Percentiles rank a stretch among this genome's conserved stretches.
phyloP scores from a whole-genome alignment of 2,888 invertebrate species.

The Idaea biselata region DNA sequence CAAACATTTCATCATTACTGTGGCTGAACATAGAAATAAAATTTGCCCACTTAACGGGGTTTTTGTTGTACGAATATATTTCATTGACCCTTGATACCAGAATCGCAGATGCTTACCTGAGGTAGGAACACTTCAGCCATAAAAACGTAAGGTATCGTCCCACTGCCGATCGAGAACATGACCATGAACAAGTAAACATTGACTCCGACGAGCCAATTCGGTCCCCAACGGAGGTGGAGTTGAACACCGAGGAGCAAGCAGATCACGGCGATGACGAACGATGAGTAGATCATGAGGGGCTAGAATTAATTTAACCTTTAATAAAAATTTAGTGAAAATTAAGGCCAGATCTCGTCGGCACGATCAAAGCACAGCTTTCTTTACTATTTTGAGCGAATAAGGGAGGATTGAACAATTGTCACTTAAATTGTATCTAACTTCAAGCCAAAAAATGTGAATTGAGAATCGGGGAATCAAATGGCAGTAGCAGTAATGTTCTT shows the following conservation, averaged over 20 bases:
- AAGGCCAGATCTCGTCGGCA: no score
- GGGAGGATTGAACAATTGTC: no score
- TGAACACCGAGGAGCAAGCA: constrained; percentile 50
- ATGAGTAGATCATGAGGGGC: constrained; percentile 50
- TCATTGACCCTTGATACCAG: neutral
- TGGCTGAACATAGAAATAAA: no score
- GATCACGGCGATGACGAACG: constrained; percentile 37
- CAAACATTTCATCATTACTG: neutral
- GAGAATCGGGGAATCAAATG: neutral
- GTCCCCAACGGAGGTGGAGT: constrained; percentile 54
- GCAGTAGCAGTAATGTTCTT: neutral
- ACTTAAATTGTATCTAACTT: no score
- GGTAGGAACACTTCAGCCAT: constrained; percentile 55
- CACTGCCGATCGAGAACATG: constrained; percentile 47
- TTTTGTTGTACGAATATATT: no score
- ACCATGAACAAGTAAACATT: constrained; percentile 46
- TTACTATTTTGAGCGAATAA: no score
- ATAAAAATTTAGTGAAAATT: neutral
- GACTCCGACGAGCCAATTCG: constrained; percentile 45
- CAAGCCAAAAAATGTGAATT: no score
- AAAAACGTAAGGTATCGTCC: constrained; percentile 53
- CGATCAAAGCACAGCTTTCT: no score
- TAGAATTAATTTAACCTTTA: constrained; percentile 19
- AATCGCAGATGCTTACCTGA: constrained; percentile 39
- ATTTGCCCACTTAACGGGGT: no score